A percentile compares a stretch with the other conserved stretches of the same genome.
Evolutionary conservation across 2,113 vertebrate genomes (phyloP).

Genomic region (Poecile atricapillus): DNA sequence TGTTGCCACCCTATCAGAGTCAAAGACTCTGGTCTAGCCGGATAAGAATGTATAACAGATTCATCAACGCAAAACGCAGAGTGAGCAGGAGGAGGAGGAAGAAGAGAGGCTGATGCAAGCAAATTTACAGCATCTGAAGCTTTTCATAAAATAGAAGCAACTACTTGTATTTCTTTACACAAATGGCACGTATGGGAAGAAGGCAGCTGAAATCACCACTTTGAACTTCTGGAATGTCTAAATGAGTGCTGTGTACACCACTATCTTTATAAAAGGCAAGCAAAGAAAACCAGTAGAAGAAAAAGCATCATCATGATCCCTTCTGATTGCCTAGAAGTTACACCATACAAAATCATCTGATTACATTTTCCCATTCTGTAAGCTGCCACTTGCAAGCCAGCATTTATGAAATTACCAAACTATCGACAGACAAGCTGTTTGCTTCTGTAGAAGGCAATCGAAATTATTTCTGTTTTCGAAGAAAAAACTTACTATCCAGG

Average conservation of each 20-base stretch:
- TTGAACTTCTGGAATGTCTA: background rate
- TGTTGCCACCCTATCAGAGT: background rate
- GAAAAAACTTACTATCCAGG: background rate
- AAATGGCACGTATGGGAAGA: background rate
- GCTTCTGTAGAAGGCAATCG: background rate
- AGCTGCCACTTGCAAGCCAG: background rate
- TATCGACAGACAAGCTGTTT: background rate
- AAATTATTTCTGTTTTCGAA: background rate
- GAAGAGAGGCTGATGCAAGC: background rate
- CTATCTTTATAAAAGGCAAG: background rate
- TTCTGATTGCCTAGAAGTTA: background rate
- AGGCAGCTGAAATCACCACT: background rate
- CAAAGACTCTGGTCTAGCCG: background rate
- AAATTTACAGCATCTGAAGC: background rate
- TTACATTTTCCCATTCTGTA: background rate
- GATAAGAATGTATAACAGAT: background rate
- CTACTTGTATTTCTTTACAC: background rate
- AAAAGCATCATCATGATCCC: background rate
- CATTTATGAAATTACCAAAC: background rate
- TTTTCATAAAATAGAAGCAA: background rate
- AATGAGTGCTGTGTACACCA: background rate
- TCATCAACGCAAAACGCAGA: background rate
- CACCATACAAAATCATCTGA: background rate
- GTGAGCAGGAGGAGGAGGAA: background rate
- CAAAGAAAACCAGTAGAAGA: background rate